Percentiles rank a stretch among this genome's conserved stretches.
Conservation (phyloP, 2,888 invertebrate species). For the Eurois occulta region DNA sequence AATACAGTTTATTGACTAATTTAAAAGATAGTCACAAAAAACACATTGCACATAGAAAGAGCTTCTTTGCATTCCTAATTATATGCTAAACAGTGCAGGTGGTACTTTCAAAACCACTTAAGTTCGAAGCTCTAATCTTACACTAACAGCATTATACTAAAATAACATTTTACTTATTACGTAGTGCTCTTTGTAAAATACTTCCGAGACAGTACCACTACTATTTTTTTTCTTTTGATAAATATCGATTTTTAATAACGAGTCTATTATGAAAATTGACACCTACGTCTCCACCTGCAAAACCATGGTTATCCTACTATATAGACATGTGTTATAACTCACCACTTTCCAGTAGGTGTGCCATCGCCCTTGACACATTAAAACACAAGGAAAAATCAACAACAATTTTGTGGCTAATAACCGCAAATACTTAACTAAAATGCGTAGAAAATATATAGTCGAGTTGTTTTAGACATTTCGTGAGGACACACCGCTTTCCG, state of each 20-base stretch:
- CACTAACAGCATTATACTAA: constrained; percentile 2
- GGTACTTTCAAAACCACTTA: constrained; percentile 32
- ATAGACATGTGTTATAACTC: not conserved
- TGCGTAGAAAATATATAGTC: constrained; percentile 65
- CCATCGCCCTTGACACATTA: constrained; percentile 7
- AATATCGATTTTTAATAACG: not conserved
- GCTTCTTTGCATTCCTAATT: constrained; percentile 40
- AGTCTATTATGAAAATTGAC: too few species aligned
- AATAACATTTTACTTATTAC: not conserved
- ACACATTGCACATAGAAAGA: not conserved
- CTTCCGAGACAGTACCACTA: not conserved
- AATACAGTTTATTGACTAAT: not conserved
- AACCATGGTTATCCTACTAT: not conserved
- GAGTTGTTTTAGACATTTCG: constrained; percentile 65
- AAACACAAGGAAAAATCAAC: constrained; percentile 26
- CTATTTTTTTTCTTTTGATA: not conserved
- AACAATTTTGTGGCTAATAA: constrained; percentile 20
- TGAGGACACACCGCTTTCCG: constrained; percentile 69
- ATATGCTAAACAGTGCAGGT: constrained; percentile 45
- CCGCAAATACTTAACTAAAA: constrained; percentile 58
- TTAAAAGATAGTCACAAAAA: not conserved
- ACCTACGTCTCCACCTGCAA: too few species aligned
- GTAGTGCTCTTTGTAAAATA: not conserved
- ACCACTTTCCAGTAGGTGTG: not conserved
- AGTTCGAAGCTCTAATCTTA: constrained; percentile 31